Conservation (phyloP, 2,113 vertebrate genomes). For the Fukomys damarensis region DNA sequence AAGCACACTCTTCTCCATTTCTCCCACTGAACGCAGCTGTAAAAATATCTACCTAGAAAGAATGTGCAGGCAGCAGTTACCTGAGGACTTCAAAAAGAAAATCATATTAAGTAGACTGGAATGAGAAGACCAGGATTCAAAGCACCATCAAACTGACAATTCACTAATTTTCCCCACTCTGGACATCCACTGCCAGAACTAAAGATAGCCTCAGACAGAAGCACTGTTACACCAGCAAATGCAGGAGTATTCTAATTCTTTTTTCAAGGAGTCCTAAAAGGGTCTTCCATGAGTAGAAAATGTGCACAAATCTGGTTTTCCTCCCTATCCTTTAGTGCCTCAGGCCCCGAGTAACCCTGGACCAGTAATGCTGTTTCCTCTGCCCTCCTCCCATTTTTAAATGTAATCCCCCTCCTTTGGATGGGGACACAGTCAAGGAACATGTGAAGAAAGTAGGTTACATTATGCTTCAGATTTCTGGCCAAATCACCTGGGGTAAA, state of each 20-base stretch:
- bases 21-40: neutral
- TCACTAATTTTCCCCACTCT: neutral
- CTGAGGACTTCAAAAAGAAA: neutral
- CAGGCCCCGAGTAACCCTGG: neutral
- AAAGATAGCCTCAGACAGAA: neutral
- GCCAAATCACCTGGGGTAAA: neutral
- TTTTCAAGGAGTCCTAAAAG: neutral
- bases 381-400: no score
- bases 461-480: neutral
- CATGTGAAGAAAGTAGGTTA: neutral
- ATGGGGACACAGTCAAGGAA: neutral
- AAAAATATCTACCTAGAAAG: neutral
- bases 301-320: neutral
- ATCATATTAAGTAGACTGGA: neutral
- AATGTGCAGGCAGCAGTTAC: neutral
- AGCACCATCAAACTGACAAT: neutral
- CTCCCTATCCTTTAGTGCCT: neutral
- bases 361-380: neutral
- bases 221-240: neutral
- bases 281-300: neutral
- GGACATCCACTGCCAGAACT: neutral
- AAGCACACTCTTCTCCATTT: neutral
- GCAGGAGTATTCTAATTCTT: neutral
- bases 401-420: rapidly evolving
- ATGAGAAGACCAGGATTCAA: neutral